These are phyloP conservation scores for Contarinia nasturtii DNA, from an alignment of 1,140 invertebrate genomes.

Conservation along the genomic window DNA sequence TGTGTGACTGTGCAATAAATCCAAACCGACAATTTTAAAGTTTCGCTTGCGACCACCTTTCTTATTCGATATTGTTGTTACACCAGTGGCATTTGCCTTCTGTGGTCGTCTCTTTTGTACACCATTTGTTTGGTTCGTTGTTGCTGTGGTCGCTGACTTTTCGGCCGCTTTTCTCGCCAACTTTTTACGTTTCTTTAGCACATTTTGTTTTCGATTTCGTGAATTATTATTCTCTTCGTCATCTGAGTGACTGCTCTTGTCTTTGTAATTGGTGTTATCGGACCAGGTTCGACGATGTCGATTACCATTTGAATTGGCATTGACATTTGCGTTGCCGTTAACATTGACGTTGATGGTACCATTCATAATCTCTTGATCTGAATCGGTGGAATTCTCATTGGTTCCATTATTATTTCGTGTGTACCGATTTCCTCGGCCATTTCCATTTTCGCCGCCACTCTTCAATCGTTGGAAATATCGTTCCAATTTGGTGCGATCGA, in stretches of 20 bases:
- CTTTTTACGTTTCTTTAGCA: constrained; percentile 19
- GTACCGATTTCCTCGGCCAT: constrained; percentile 7
- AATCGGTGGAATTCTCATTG: too few species aligned
- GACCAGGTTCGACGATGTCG: constrained; percentile 57
- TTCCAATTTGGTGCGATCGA: constrained; percentile 89
- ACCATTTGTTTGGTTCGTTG: constrained; percentile 5
- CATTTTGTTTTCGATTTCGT: constrained; percentile 9
- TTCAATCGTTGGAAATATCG: constrained; percentile 85
- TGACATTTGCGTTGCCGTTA: constrained; percentile 23
- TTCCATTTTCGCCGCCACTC: constrained; percentile 61
- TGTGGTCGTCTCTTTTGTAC: constrained; percentile 4
- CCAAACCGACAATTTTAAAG: constrained; percentile 54
- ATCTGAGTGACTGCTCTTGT: constrained; percentile 32
- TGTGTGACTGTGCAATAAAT: constrained; percentile 78
- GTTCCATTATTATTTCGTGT: too few species aligned
- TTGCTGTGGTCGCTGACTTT: constrained; percentile 9
- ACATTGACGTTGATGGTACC: too few species aligned
- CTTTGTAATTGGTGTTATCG: constrained; percentile 42
- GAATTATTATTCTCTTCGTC: constrained; percentile 28
- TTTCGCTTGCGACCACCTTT: constrained; percentile 15
- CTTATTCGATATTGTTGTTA: constrained; percentile 10
- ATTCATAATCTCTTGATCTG: too few species aligned
- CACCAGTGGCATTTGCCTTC: constrained; percentile 3
- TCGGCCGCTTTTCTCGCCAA: constrained; percentile 14
- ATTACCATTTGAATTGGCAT: constrained; percentile 45